A percentile compares a stretch with the other conserved stretches of the same genome.
Conservation (phyloP, 2,113 vertebrate species). For the Pholis gunnellus region DNA sequence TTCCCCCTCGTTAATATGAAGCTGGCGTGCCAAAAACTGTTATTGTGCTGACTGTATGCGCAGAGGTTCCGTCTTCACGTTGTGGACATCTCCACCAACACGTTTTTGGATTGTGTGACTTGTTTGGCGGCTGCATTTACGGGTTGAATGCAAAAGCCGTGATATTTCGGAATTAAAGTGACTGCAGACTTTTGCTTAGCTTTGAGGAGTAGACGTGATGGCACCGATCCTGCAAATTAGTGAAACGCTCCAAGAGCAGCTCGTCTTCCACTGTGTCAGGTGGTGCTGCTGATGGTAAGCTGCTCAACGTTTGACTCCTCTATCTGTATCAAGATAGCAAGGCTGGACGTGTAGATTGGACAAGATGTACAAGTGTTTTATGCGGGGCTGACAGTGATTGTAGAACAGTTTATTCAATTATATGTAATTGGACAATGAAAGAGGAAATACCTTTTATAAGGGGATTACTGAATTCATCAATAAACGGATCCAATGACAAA, state of each 20-base stretch:
- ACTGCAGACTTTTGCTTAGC: not conserved
- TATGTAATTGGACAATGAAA: not conserved
- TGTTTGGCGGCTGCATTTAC: constrained; percentile 3
- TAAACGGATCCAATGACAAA: not conserved
- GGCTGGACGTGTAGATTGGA: not conserved
- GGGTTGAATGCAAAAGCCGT: constrained; percentile 11
- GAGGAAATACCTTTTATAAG: not conserved
- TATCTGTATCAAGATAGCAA: not conserved
- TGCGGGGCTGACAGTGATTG: not conserved
- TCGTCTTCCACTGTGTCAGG: not conserved
- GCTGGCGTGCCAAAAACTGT: not conserved
- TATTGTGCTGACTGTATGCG: constrained; percentile 4
- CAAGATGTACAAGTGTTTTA: not conserved
- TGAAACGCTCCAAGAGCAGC: constrained; percentile 13
- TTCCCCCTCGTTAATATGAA: constrained; percentile 33
- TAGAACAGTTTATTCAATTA: not conserved
- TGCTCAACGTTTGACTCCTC: not conserved
- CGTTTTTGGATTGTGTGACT: not conserved
- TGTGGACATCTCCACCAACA: not conserved
- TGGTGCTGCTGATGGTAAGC: not conserved
- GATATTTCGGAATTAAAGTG: constrained; percentile 19
- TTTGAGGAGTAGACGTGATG: constrained; percentile 11
- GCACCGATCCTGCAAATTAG: constrained; percentile 29
- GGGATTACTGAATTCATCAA: not conserved
- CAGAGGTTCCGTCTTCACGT: constrained; percentile 1